Percentiles rank a stretch among this genome's conserved stretches.
These are phyloP conservation scores for Sebastes dallii DNA, from an alignment of 2,797 vertebrate genomes.

Conservation along the genomic window DNA sequence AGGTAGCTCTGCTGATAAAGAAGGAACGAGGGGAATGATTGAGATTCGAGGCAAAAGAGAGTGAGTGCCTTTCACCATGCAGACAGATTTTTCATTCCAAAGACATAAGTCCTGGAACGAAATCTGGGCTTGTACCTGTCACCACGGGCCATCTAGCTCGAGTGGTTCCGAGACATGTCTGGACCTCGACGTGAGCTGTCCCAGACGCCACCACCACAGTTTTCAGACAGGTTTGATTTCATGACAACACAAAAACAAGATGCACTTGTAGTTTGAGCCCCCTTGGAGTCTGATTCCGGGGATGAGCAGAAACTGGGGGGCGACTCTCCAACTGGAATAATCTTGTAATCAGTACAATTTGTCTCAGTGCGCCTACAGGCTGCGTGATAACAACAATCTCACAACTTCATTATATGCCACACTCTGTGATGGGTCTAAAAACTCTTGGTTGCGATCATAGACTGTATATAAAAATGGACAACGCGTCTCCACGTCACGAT, in stretches of 20 bases:
- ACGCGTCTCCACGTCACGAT: not conserved
- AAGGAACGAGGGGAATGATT: not conserved
- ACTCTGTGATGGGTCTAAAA: not conserved
- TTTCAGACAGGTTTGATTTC: not conserved
- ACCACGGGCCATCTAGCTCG: not conserved
- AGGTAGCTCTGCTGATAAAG: not conserved
- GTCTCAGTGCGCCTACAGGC: not conserved
- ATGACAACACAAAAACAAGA: not conserved
- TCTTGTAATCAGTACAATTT: not conserved
- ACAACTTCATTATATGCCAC: not conserved
- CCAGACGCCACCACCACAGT: not conserved
- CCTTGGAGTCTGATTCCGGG: too few species aligned
- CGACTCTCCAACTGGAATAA: not conserved
- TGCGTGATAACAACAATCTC: not conserved
- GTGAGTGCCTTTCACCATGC: not conserved
- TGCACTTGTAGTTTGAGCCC: not conserved
- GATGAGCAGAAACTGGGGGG: not conserved
- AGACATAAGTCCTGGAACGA: not conserved
- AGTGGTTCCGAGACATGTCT: not conserved
- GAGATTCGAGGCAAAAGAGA: not conserved
- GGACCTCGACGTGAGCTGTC: not conserved
- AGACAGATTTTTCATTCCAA: not conserved
- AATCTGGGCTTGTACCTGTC: not conserved
- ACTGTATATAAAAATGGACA: not conserved
- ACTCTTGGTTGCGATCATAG: not conserved